Conservation (phyloP, 2,113 vertebrate species). For the Ictalurus punctatus region DNA sequence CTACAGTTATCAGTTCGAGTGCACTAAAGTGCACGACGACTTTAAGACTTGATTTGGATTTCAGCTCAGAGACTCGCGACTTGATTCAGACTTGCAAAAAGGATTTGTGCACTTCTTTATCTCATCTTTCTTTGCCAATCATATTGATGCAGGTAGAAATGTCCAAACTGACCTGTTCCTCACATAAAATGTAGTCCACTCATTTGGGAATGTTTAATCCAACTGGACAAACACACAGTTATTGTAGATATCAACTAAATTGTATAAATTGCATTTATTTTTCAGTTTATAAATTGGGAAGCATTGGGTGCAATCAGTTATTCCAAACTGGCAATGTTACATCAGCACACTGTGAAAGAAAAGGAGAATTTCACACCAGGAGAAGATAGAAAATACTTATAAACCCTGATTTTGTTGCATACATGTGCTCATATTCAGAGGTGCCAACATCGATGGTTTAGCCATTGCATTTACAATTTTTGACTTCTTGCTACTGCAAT, state of each 20-base stretch:
- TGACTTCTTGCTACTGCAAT: neutral
- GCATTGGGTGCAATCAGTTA: neutral
- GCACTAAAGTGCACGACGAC: neutral
- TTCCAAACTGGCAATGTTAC: neutral
- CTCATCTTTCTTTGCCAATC: neutral
- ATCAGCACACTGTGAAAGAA: neutral
- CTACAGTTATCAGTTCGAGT: neutral
- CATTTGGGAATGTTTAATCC: neutral
- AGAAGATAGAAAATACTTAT: neutral
- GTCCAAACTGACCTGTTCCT: neutral
- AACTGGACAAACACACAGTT: neutral
- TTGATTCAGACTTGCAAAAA: neutral
- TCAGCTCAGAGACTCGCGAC: neutral
- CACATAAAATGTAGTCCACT: neutral
- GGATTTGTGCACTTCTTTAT: neutral
- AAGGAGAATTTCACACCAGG: neutral
- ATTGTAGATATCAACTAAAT: neutral
- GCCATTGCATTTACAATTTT: neutral
- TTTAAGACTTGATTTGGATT: neutral
- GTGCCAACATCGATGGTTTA: neutral
- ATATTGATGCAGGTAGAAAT: neutral
- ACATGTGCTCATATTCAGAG: neutral
- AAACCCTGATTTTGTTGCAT: constrained; percentile 41
- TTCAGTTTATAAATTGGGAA: neutral
- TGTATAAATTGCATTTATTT: neutral